phyloP scores from a whole-genome alignment of 2,888 invertebrate genomes.

The Aquatica leii region DNA sequence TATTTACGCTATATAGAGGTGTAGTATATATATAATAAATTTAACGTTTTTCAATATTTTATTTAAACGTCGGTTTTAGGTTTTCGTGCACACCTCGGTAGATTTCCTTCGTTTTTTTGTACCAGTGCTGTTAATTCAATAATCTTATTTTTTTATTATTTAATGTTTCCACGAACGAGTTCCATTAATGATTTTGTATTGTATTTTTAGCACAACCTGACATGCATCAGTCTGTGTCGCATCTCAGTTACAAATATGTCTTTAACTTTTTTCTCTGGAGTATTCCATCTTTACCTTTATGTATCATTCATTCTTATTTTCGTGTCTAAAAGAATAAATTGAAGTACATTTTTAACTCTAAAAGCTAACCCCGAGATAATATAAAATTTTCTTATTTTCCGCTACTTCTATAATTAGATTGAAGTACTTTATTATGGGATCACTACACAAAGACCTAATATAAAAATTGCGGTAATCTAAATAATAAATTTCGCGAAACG shows the following conservation, averaged over 20 bases:
- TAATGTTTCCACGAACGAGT: background rate
- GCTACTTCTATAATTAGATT: too few species aligned
- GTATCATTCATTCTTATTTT: slow-evolving; percentile 9
- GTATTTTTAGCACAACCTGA: background rate
- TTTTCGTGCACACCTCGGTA: too few species aligned
- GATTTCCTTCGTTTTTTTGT: too few species aligned
- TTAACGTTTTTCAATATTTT: too few species aligned
- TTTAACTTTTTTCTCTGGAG: slow-evolving; percentile 10
- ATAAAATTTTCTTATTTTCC: too few species aligned
- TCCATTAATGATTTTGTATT: slow-evolving; percentile 7
- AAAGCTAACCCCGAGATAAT: background rate
- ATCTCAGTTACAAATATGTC: background rate
- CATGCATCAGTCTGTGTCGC: slow-evolving; percentile 1
- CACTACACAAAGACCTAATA: too few species aligned
- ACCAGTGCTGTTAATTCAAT: slow-evolving; percentile 3
- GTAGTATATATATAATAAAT: too few species aligned
- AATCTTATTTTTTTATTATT: slow-evolving; percentile 5
- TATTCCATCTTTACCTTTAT: slow-evolving; percentile 4
- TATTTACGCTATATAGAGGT: too few species aligned
- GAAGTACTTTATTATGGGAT: too few species aligned
- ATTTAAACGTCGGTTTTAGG: too few species aligned
- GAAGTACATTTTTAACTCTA: background rate
- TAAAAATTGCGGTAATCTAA: too few species aligned
- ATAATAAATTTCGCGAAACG: too few species aligned
- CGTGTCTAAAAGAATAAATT: background rate